These are phyloP conservation scores for Cebus imitator DNA, from an alignment of 2,113 vertebrate genomes.

Conservation along the genomic window DNA sequence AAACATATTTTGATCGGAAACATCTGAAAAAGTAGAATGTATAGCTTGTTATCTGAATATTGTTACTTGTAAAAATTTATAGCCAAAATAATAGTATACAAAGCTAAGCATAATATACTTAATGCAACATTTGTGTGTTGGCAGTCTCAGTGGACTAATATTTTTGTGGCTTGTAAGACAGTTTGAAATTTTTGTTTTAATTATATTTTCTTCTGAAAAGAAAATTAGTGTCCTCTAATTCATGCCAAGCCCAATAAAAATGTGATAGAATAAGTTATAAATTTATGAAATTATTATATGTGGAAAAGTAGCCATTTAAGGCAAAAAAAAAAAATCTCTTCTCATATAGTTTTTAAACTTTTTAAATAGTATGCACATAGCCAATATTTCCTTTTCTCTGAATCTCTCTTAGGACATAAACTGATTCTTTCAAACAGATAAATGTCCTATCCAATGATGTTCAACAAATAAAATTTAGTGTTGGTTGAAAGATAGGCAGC, in stretches of 20 bases:
- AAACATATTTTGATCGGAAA: neutral
- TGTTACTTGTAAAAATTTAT: neutral
- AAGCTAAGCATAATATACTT: neutral
- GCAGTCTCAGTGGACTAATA: no score
- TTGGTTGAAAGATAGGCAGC: neutral
- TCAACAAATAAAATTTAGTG: neutral
- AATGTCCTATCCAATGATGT: neutral
- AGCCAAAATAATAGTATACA: neutral
- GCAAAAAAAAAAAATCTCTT: neutral
- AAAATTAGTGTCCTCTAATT: neutral
- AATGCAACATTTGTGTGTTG: neutral
- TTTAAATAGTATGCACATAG: neutral
- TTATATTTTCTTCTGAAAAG: neutral
- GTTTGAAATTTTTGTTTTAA: neutral
- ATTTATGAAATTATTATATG: neutral
- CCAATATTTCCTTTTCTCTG: neutral
- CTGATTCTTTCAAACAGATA: neutral
- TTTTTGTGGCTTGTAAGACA: neutral
- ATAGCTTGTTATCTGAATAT: neutral
- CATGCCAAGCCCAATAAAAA: neutral
- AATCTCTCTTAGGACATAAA: neutral
- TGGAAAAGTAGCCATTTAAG: neutral
- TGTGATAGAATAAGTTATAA: neutral
- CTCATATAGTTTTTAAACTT: neutral
- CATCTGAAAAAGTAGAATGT: neutral